Percentiles rank a stretch among this genome's conserved stretches.
Conservation (phyloP, 2,888 invertebrate genomes). For the Monopis laevigella region DNA sequence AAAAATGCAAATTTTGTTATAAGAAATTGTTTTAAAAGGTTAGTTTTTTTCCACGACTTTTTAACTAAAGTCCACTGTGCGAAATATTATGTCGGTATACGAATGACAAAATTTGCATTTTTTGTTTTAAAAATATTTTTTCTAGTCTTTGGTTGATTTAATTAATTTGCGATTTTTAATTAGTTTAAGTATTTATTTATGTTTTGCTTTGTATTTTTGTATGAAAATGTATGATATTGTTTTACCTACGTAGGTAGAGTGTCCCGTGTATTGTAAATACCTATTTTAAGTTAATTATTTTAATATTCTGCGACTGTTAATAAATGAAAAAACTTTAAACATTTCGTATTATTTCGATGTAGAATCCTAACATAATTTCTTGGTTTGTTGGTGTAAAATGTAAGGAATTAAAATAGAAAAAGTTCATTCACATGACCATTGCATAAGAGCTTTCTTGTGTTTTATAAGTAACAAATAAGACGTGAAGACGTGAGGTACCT, state of each 20-base stretch:
- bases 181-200: slow-evolving; percentile 31
- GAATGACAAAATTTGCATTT: too few species aligned
- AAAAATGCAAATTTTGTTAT: background rate
- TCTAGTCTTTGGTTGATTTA: slow-evolving; percentile 15
- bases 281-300: slow-evolving; percentile 40
- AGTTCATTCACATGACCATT: too few species aligned
- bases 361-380: too few species aligned
- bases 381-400: too few species aligned
- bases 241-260: slow-evolving; percentile 65
- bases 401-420: too few species aligned
- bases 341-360: too few species aligned
- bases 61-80: slow-evolving; percentile 2
- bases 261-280: slow-evolving; percentile 58
- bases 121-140: slow-evolving; percentile 6
- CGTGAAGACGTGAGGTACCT: too few species aligned
- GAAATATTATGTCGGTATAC: background rate
- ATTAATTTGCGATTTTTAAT: slow-evolving; percentile 27
- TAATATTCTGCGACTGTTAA: slow-evolving; percentile 56
- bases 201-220: slow-evolving; percentile 58
- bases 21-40: background rate
- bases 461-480: too few species aligned
- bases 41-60: slow-evolving; percentile 8
- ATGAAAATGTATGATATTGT: too few species aligned
- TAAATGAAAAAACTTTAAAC: slow-evolving; percentile 49
- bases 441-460: too few species aligned